Evolutionary conservation across 1,140 invertebrate species (phyloP).

Genomic region (Aphis craccivora): DNA sequence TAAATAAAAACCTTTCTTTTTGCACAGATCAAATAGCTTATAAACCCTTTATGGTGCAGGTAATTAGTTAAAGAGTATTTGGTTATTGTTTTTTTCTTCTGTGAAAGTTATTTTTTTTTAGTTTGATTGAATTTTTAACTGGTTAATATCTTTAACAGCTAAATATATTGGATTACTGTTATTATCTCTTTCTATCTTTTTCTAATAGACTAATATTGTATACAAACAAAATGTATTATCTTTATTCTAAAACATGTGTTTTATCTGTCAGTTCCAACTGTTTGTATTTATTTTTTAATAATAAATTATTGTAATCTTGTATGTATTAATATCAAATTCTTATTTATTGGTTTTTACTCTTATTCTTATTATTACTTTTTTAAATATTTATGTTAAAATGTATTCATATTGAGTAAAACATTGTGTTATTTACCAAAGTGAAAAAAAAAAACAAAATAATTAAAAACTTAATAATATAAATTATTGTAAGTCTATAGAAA

Average conservation of each 20-base stretch:
- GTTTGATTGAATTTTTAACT: slow-evolving; percentile 30
- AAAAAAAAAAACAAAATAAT: neutral
- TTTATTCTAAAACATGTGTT: slow-evolving; percentile 47
- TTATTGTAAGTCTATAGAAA: neutral
- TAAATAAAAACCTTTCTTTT: slow-evolving; percentile 24
- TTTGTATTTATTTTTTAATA: slow-evolving; percentile 53
- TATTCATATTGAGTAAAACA: neutral
- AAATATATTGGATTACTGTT: slow-evolving; percentile 21
- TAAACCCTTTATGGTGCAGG: slow-evolving; percentile 53
- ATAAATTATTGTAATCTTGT: slow-evolving; percentile 55
- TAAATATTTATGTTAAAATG: slow-evolving; percentile 17
- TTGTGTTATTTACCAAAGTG: neutral
- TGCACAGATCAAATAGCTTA: slow-evolving; percentile 53
- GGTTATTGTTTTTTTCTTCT: slow-evolving; percentile 53
- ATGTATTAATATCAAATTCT: slow-evolving; percentile 22
- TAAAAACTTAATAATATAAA: slow-evolving; percentile 1
- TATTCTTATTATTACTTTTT: slow-evolving; percentile 24
- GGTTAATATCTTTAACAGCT: slow-evolving; percentile 20
- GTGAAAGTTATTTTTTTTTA: slow-evolving; percentile 39
- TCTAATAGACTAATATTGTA: slow-evolving; percentile 49
- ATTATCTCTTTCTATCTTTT: slow-evolving; percentile 40
- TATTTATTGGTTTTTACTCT: slow-evolving; percentile 21
- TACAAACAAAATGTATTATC: slow-evolving; percentile 23
- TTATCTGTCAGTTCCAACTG: slow-evolving; percentile 34
- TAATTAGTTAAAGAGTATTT: slow-evolving; percentile 44